phyloP scores from a whole-genome alignment of 2,888 invertebrate genomes.

The Heliconius ethilla region DNA sequence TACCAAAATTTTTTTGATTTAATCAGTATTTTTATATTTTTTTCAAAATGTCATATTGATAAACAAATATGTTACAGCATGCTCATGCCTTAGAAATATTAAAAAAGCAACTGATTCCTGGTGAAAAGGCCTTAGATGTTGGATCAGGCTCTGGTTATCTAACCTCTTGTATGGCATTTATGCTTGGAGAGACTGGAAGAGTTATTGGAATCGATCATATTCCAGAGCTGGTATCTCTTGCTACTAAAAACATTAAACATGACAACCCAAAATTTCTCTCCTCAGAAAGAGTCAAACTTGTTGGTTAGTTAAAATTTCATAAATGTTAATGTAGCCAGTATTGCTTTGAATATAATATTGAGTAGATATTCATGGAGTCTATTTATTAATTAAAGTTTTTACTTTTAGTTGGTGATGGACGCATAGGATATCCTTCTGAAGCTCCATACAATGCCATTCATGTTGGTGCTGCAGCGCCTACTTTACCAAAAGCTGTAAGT shows the following conservation, averaged over 20 bases:
- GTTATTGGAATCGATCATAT: slow-evolving; percentile 96
- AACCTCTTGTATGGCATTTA: slow-evolving; percentile 94
- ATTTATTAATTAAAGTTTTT: not conserved
- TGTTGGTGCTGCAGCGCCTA: slow-evolving; percentile 93
- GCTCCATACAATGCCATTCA: slow-evolving; percentile 96
- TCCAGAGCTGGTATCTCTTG: slow-evolving; percentile 88
- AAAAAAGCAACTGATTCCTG: slow-evolving; percentile 88
- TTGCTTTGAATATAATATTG: not conserved
- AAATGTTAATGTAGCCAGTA: not conserved
- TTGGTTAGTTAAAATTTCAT: slow-evolving; percentile 80
- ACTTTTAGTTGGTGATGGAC: slow-evolving; percentile 91
- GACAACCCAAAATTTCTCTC: slow-evolving; percentile 87
- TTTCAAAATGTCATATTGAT: not conserved
- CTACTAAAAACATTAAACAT: slow-evolving; percentile 88
- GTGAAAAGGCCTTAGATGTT: slow-evolving; percentile 92
- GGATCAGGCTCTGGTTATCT: slow-evolving; percentile 97
- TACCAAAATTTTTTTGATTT: not conserved
- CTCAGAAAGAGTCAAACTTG: slow-evolving; percentile 85
- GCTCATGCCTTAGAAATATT: slow-evolving; percentile 94
- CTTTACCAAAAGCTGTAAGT: slow-evolving; percentile 87
- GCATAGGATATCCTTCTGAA: slow-evolving; percentile 87
- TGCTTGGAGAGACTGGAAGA: slow-evolving; percentile 86
- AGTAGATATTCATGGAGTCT: not conserved
- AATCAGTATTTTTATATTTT: not conserved
- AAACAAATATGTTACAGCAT: slow-evolving; percentile 82